phyloP scores from a whole-genome alignment of 2,888 invertebrate genomes.

The Xanthostigma xanthostigma region DNA sequence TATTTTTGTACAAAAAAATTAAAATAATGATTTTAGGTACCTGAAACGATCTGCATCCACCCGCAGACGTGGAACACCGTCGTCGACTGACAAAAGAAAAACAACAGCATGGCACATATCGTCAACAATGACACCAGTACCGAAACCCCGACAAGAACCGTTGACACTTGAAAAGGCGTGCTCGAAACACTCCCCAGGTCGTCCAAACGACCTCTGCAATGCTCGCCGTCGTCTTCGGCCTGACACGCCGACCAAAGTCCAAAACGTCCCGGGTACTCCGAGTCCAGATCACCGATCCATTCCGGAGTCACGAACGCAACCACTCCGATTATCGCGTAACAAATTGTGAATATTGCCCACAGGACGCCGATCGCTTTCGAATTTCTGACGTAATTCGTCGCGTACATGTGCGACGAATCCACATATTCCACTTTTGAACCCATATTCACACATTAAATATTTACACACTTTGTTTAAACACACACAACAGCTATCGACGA shows the following conservation, averaged over 20 bases:
- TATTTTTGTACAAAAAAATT: no score
- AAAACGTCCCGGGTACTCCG: conserved; percentile 79
- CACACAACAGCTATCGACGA: no score
- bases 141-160: conserved; percentile 76
- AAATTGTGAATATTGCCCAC: conserved; percentile 96
- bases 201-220: conserved; percentile 72
- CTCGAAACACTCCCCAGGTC: conserved; percentile 70
- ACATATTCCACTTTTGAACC: conserved; percentile 88
- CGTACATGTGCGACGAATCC: conserved; percentile 79
- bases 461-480: no score
- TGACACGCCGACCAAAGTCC: conserved; percentile 86
- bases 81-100: conserved; percentile 85
- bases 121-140: conserved; percentile 74
- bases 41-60: conserved; percentile 90
- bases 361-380: conserved; percentile 91
- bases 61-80: conserved; percentile 87
- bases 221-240: conserved; percentile 59
- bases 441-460: conserved; percentile 35
- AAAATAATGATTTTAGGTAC: no score
- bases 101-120: conserved; percentile 76
- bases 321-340: conserved; percentile 88
- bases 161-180: conserved; percentile 70
- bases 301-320: conserved; percentile 92
- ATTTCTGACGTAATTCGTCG: conserved; percentile 80
- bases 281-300: conserved; percentile 75